Base-by-base conservation (phyloP, 2,797 vertebrate species). In the Phaenicophaeus curvirostris region DNA sequence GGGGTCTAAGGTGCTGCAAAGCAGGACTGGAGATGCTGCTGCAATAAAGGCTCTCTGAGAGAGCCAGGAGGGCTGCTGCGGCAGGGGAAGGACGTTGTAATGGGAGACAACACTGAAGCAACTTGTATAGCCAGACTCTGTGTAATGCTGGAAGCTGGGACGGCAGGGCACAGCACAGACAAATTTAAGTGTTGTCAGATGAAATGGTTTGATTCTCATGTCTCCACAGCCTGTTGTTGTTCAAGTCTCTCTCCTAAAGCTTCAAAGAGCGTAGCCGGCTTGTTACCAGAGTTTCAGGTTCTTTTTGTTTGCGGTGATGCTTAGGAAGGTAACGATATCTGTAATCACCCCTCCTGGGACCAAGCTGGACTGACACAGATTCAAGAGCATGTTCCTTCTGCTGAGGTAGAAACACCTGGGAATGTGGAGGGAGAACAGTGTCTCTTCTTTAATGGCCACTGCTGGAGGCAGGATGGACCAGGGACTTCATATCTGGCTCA, bases 51-150 rank as follows among this genome's bases (percentile, higher is more conserved):
- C 63, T 19, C 0, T 0, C 33, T 16, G 17, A 57, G 72, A 85
- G 44, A 78, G 37, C 48, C 6, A 2, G 73, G 76, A 85, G 77
- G n/a, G 39, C 21, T 53, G 3, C 3, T 65, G 84, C 69, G 80
- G 78, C 23, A 19, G 17, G 8, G 63, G 67, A 50, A 66, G 53
- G 2, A 2, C 33, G 24, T 28, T 46, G 69, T 46, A 23, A 88
- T 50, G 3, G 1, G 24, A 57, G 35, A 62, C 39, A 42, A 42
- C 0, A 5, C 58, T 39, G 42, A 28, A 75, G 67, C 0, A 0
- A 76, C 41, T 67, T 4, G 6, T 21, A 54, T 11, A 81, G 75
- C 27, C 15, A 4, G 62, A 48, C 44, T 6, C 19, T 31, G 15
- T 4, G 65, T n/a, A 9, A 9, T n/a, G 37, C 75, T 72, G 79